Evolutionary conservation across 1,140 invertebrate species (phyloP).

Genomic region (Physella acuta): DNA sequence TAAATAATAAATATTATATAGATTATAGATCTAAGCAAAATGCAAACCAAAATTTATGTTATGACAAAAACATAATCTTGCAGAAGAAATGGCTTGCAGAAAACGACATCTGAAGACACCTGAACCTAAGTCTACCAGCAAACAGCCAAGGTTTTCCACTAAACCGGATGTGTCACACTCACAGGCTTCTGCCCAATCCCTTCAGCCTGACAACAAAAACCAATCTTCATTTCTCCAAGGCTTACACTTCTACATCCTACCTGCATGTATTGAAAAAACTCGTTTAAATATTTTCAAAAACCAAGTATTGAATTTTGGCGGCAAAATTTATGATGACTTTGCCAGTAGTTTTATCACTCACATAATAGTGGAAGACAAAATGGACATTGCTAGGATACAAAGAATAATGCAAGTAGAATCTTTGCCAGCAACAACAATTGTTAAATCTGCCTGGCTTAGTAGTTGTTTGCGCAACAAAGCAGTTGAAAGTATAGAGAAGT

Average conservation of each 20-base stretch:
- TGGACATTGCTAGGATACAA: conserved; percentile 47
- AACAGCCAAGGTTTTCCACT: too few relatives aligned
- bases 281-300: conserved; percentile 50
- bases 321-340: conserved; percentile 30
- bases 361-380: conserved; percentile 53
- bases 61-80: too few relatives aligned
- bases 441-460: conserved; percentile 57
- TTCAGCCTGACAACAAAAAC: too few relatives aligned
- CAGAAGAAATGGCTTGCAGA: too few relatives aligned
- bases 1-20: too few relatives aligned
- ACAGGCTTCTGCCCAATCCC: too few relatives aligned
- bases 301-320: conserved; percentile 49
- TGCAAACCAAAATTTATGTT: too few relatives aligned
- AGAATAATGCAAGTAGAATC: conserved; percentile 44
- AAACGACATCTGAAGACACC: too few relatives aligned
- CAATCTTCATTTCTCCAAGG: too few relatives aligned
- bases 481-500: conserved; percentile 28
- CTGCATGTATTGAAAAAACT: conserved; percentile 54
- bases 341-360: conserved; percentile 33
- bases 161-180: too few relatives aligned
- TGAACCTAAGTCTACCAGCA: too few relatives aligned
- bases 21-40: too few relatives aligned
- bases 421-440: conserved; percentile 37
- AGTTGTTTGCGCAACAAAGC: conserved; percentile 49
- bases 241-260: conserved; percentile 40